Evolutionary conservation across 1,140 invertebrate species (phyloP).

Genomic region (Bactericera cockerelli): DNA sequence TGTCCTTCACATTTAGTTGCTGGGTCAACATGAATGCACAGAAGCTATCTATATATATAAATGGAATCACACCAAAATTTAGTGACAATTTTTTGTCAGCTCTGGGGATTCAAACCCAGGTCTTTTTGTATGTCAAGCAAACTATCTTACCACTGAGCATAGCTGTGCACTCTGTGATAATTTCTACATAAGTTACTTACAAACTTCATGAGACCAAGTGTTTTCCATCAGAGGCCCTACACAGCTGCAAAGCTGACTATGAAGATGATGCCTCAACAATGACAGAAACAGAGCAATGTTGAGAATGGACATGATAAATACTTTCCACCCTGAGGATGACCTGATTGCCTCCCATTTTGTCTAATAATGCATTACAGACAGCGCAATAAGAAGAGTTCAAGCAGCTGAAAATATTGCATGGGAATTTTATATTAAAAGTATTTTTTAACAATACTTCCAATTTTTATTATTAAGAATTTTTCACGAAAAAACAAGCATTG

Average conservation of each 20-base stretch:
- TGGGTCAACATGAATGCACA: no score
- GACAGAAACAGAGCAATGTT: conserved; percentile 80
- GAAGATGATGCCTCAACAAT: conserved; percentile 70
- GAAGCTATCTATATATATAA: no score
- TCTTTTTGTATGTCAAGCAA: no score
- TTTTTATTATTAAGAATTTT: no score
- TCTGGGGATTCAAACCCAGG: no score
- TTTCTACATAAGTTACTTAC: no score
- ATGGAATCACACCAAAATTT: no score
- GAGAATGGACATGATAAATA: conserved; percentile 74
- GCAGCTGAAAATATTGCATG: conserved; percentile 63
- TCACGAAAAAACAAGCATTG: neutral
- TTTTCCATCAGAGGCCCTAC: conserved; percentile 85
- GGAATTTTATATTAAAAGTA: no score
- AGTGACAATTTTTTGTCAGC: no score
- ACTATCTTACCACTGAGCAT: no score
- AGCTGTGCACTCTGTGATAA: no score
- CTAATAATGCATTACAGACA: conserved; percentile 77
- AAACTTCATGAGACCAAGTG: conserved; percentile 77
- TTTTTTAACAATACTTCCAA: conserved; percentile 16
- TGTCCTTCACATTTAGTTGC: no score
- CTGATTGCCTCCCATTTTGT: conserved; percentile 63
- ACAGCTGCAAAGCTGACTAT: conserved; percentile 77
- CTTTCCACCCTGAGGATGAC: conserved; percentile 63
- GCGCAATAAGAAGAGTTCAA: conserved; percentile 77